Evolutionary conservation across 2,113 vertebrate genomes (phyloP).

Genomic region (Calidris pygmaea): DNA sequence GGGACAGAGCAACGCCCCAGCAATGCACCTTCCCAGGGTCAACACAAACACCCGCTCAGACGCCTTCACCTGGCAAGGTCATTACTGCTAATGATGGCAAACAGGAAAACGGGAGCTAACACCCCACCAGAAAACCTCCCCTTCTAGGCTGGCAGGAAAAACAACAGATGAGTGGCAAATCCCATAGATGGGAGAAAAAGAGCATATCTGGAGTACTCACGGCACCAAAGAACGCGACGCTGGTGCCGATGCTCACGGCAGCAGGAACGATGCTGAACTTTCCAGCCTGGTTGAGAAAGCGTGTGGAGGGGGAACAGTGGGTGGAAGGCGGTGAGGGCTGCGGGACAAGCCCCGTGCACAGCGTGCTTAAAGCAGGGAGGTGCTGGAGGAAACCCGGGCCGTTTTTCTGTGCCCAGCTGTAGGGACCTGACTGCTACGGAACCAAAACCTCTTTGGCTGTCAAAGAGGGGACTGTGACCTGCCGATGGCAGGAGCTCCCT

Average conservation of each 20-base stretch:
- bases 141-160: not conserved
- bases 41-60: not conserved
- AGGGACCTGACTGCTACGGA: not conserved
- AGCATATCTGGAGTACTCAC: conserved; percentile 48
- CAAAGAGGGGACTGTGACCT: not conserved
- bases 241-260: conserved; percentile 56
- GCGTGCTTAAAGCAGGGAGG: not conserved
- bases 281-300: conserved; percentile 66
- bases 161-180: not conserved
- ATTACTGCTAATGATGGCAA: not conserved
- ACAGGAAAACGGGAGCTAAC: not conserved
- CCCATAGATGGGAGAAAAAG: accelerated
- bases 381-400: not conserved
- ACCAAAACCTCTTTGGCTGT: not conserved
- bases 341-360: not conserved
- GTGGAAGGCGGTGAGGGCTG: not conserved
- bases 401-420: not conserved
- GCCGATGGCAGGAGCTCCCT: accelerated
- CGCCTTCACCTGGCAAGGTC: not conserved
- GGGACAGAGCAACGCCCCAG: not conserved
- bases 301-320: not conserved
- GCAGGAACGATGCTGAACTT: conserved; percentile 74
- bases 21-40: not conserved
- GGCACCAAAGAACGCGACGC: conserved; percentile 66
- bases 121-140: not conserved